These are phyloP conservation scores for Lycaon pictus DNA, from an alignment of 2,113 vertebrate species.

Conservation along the genomic window DNA sequence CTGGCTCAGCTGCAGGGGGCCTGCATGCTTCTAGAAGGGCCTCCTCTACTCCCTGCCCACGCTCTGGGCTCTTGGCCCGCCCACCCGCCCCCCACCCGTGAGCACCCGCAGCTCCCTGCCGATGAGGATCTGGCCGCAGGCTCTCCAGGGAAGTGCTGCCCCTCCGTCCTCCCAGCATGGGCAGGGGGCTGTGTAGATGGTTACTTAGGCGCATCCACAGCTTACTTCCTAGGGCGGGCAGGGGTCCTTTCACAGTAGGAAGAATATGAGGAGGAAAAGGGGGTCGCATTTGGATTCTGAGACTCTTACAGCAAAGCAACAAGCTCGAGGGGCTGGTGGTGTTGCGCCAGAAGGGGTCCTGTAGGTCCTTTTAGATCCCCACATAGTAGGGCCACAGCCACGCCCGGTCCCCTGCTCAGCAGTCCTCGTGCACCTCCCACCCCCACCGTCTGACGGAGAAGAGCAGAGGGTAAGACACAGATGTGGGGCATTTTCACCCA, in stretches of 20 bases:
- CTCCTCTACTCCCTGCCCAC: neutral
- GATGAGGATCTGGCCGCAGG: neutral
- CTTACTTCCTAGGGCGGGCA: neutral
- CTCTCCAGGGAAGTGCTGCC: neutral
- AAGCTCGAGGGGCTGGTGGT: neutral
- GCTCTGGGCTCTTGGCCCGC: neutral
- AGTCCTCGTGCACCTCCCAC: neutral
- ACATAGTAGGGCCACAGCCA: neutral
- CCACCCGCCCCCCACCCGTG: neutral
- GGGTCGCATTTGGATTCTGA: neutral
- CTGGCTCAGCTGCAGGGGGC: neutral
- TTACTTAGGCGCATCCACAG: neutral
- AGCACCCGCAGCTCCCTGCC: too few species aligned
- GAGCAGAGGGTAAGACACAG: neutral
- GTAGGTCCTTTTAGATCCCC: neutral
- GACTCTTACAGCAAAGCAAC: neutral
- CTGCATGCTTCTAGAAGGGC: neutral
- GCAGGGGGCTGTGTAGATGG: neutral
- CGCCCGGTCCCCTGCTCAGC: fast-evolving
- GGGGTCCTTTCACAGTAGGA: neutral
- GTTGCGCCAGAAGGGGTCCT: neutral
- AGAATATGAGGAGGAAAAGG: neutral
- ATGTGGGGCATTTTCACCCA: neutral
- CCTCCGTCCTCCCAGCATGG: too few species aligned
- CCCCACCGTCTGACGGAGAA: neutral